Percentiles rank a stretch among this genome's conserved stretches.
Evolutionary conservation across 2,113 vertebrate species (phyloP).

Genomic region (Salminus brasiliensis): DNA sequence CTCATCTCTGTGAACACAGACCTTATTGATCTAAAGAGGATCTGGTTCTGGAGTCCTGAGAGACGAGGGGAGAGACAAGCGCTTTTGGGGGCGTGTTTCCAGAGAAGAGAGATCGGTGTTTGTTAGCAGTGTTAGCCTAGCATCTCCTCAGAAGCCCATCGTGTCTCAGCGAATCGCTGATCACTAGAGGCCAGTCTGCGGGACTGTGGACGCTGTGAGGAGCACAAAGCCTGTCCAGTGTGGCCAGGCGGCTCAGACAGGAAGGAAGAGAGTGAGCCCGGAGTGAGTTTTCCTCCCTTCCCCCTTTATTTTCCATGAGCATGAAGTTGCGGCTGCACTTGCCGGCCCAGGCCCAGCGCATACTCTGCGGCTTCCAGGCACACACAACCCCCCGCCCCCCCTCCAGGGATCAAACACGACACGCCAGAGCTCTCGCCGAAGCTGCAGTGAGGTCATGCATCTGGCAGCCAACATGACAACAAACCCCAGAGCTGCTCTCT

Average conservation of each 20-base stretch:
- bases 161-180: too few relatives aligned
- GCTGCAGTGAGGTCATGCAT: slow-evolving; percentile 68
- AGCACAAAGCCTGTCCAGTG: slow-evolving; percentile 16
- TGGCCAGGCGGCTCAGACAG: slow-evolving; percentile 70
- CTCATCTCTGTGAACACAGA: too few relatives aligned
- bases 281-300: slow-evolving; percentile 75
- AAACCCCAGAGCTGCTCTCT: slow-evolving; percentile 43
- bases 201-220: slow-evolving; percentile 46
- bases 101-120: too few relatives aligned
- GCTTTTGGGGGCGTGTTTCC: too few relatives aligned
- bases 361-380: slow-evolving; percentile 57
- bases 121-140: too few relatives aligned
- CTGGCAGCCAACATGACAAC: slow-evolving; percentile 70
- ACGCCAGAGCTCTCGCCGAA: slow-evolving; percentile 67
- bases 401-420: slow-evolving; percentile 56
- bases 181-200: too few relatives aligned
- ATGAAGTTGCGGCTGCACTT: slow-evolving; percentile 64
- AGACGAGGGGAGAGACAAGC: too few relatives aligned
- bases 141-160: too few relatives aligned
- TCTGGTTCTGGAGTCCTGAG: too few relatives aligned
- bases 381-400: slow-evolving; percentile 29
- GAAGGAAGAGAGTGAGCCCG: slow-evolving; percentile 79
- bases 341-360: slow-evolving; percentile 58
- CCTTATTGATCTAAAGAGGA: too few relatives aligned
- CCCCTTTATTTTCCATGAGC: slow-evolving; percentile 76